phyloP scores from a whole-genome alignment of 2,888 invertebrate species.

The Trichopria drosophilae region DNA sequence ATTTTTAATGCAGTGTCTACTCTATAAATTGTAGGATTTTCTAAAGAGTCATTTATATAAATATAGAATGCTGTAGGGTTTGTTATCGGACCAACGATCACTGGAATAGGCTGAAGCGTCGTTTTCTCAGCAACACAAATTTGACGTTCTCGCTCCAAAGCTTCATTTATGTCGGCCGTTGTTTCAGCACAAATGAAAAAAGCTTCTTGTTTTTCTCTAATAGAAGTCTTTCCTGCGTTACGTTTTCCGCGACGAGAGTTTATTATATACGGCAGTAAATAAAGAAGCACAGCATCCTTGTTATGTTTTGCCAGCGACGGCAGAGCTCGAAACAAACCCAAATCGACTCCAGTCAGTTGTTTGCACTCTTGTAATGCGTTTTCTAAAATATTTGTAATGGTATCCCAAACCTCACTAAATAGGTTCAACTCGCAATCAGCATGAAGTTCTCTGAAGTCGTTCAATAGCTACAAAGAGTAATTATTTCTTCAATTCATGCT shows the following conservation, averaged over 20 bases:
- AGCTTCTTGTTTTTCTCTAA: constrained; percentile 13
- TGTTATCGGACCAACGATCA: constrained; percentile 17
- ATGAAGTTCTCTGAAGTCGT: constrained; percentile 1
- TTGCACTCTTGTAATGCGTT: constrained; percentile 10
- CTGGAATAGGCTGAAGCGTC: constrained; percentile 20
- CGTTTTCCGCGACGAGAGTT: constrained; percentile 2
- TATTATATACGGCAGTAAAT: constrained; percentile 19
- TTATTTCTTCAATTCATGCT: no score
- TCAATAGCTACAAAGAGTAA: not conserved
- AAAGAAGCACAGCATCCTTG: constrained; percentile 11
- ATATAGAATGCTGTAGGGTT: constrained; percentile 15
- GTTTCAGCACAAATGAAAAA: constrained; percentile 22
- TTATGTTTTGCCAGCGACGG: constrained; percentile 12
- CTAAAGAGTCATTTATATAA: constrained; percentile 20
- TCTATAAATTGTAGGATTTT: constrained; percentile 21
- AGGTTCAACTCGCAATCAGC: constrained; percentile 1
- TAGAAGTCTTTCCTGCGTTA: not conserved
- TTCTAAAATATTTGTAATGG: constrained; percentile 3
- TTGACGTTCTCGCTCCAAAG: constrained; percentile 10
- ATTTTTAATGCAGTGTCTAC: no score
- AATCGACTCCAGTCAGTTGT: constrained; percentile 8
- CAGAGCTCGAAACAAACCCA: constrained; percentile 3
- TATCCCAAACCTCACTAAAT: constrained; percentile 5
- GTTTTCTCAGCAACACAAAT: not conserved
- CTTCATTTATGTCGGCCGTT: constrained; percentile 12